Conservation (phyloP, 1,140 invertebrate genomes). For the Drosophila obscura region DNA sequence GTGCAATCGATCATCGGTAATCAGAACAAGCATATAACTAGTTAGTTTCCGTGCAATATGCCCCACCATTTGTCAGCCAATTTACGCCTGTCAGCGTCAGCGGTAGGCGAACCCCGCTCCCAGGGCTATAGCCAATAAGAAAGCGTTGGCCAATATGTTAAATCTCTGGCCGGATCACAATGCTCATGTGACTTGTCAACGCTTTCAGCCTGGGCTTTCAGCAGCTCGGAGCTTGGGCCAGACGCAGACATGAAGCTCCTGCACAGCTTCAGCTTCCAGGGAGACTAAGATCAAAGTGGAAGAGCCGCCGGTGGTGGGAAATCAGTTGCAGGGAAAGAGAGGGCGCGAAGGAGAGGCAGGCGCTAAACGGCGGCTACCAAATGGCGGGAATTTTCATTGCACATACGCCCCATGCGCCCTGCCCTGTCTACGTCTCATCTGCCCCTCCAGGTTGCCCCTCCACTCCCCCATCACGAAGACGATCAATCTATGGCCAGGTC, state of each 20-base stretch:
- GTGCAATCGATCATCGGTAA: slow-evolving; percentile 1
- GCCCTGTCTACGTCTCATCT: not conserved
- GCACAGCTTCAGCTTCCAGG: slow-evolving; percentile 63
- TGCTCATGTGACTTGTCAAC: slow-evolving; percentile 78
- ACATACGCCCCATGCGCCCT: slow-evolving; percentile 68
- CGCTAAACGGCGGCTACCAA: slow-evolving; percentile 74
- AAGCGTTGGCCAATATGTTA: slow-evolving; percentile 51
- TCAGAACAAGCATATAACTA: not conserved
- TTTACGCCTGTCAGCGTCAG: slow-evolving; percentile 23
- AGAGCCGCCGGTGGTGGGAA: slow-evolving; percentile 61
- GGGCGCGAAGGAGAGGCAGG: slow-evolving; percentile 27
- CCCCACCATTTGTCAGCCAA: slow-evolving; percentile 41
- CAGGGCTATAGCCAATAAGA: not conserved
- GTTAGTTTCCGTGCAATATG: slow-evolving; percentile 13
- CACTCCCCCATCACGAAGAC: slow-evolving; percentile 37
- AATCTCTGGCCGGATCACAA: slow-evolving; percentile 53
- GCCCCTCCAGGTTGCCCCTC: slow-evolving; percentile 19
- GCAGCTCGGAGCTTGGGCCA: slow-evolving; percentile 8
- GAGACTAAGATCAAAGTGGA: slow-evolving; percentile 61
- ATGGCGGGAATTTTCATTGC: slow-evolving; percentile 72
- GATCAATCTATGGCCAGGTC: slow-evolving; percentile 68
- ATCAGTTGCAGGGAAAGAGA: slow-evolving; percentile 42
- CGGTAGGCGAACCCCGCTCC: slow-evolving; percentile 11
- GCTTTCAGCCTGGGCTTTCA: slow-evolving; percentile 37
- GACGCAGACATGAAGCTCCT: slow-evolving; percentile 62